Evolutionary conservation across 2,888 invertebrate species (phyloP).

Genomic region (Calliscelio sp.): DNA sequence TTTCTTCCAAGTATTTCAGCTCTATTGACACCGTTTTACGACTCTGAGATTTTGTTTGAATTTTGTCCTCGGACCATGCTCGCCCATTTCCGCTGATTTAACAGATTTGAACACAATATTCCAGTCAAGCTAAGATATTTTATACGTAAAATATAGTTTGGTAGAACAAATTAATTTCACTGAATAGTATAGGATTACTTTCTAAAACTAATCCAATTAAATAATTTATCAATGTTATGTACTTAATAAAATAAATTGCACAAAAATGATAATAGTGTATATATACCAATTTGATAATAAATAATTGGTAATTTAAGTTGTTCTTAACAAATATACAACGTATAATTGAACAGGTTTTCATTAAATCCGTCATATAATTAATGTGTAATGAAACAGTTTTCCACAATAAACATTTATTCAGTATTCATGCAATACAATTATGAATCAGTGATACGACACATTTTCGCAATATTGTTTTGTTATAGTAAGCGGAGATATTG

Average conservation of each 20-base stretch:
- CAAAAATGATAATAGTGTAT: no score
- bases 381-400: neutral
- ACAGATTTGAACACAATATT: conserved; percentile 24
- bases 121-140: no score
- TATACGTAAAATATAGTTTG: conserved; percentile 7
- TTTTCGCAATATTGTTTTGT: neutral
- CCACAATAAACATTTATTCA: neutral
- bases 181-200: no score
- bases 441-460: neutral
- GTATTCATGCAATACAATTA: neutral
- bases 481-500: no score
- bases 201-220: no score
- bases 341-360: neutral
- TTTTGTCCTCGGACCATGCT: no score
- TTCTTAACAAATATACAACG: neutral
- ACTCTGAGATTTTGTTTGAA: conserved; percentile 20
- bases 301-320: neutral
- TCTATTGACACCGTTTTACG: conserved; percentile 28
- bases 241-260: no score
- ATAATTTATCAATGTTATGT: no score
- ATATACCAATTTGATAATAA: neutral
- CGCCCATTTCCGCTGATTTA: conserved; percentile 31
- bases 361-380: neutral
- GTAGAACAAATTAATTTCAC: conserved; percentile 13
- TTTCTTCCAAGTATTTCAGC: conserved; percentile 29